Conservation (phyloP, 2,113 vertebrate species). For the Chaetops frenatus region DNA sequence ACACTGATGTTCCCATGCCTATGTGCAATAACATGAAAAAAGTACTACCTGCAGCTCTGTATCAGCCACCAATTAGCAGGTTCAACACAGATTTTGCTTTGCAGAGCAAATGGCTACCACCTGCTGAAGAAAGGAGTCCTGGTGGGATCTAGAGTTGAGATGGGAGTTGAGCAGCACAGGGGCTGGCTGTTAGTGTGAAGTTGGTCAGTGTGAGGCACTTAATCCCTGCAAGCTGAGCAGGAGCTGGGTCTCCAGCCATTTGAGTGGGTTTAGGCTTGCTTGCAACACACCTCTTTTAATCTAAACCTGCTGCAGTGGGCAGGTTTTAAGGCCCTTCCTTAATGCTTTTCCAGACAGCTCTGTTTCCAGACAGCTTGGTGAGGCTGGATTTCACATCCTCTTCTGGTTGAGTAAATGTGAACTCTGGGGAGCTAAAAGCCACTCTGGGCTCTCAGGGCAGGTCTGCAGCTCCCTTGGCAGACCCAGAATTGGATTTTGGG, state of each 20-base stretch:
- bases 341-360: slow-evolving; percentile 4
- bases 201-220: not conserved
- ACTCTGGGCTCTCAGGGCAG: not conserved
- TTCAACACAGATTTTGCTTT: not conserved
- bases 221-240: not conserved
- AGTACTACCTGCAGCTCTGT: not conserved
- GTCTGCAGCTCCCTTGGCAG: not conserved
- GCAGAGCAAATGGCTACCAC: not conserved
- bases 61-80: not conserved
- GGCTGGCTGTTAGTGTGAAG: not conserved
- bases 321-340: slow-evolving; percentile 3
- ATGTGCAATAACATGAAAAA: not conserved
- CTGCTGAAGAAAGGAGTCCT: not conserved
- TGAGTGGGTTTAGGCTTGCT: not conserved
- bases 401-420: not conserved
- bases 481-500: not conserved
- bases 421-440: not conserved
- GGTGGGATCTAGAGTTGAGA: not conserved
- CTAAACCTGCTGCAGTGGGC: slow-evolving; percentile 3
- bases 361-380: slow-evolving; percentile 1
- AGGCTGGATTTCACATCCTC: slow-evolving; percentile 25
- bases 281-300: slow-evolving; percentile 22
- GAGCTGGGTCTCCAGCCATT: not conserved
- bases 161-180: not conserved
- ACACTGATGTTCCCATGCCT: not conserved